Evolutionary conservation across 37 sponge, comb jelly and placozoan genomes (phyloP).

Genomic region (Ephydatia muelleri): DNA sequence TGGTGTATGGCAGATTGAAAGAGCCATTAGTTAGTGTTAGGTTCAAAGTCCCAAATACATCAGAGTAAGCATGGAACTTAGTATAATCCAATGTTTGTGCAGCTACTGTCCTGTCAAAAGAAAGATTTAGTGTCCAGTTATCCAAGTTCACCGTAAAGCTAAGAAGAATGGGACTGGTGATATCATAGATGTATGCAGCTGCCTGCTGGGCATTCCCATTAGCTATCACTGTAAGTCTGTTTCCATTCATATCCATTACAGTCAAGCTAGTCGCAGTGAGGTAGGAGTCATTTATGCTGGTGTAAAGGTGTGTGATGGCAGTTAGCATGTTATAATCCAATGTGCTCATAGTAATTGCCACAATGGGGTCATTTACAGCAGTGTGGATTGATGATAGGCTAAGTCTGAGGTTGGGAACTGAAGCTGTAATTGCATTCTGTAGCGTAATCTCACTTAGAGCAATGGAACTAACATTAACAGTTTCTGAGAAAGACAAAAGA

Average conservation of each 20-base stretch:
- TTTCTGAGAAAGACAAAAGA: slow-evolving; percentile 85
- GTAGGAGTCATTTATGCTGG: slow-evolving; percentile 66
- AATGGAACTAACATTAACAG: slow-evolving; percentile 74
- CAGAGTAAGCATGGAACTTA: slow-evolving; percentile 68
- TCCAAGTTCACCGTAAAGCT: slow-evolving; percentile 90
- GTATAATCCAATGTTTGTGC: slow-evolving; percentile 67
- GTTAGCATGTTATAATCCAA: slow-evolving; percentile 74
- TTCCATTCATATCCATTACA: slow-evolving; percentile 83
- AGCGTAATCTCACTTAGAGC: slow-evolving; percentile 65
- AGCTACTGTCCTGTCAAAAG: slow-evolving; percentile 83
- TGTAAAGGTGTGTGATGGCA: slow-evolving; percentile 73
- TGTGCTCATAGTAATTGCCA: slow-evolving; percentile 49
- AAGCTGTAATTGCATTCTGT: slow-evolving; percentile 55
- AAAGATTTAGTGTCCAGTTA: slow-evolving; percentile 54
- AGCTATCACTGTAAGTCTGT: slow-evolving; percentile 53
- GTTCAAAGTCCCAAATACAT: slow-evolving; percentile 58
- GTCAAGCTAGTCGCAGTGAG: slow-evolving; percentile 49
- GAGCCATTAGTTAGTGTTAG: slow-evolving; percentile 74
- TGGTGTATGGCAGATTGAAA: slow-evolving; percentile 53
- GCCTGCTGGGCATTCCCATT: slow-evolving; percentile 52
- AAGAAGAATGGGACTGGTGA: slow-evolving; percentile 62
- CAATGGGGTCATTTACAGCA: slow-evolving; percentile 27
- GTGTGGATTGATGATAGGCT: slow-evolving; percentile 18
- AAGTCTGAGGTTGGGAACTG: slow-evolving; percentile 32
- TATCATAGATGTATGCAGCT: slow-evolving; percentile 54